Evolutionary conservation across 2,797 vertebrate species (phyloP), one percentile per base, ranked within the genome.

Genomic region (Syndactyla subalaris): DNA sequence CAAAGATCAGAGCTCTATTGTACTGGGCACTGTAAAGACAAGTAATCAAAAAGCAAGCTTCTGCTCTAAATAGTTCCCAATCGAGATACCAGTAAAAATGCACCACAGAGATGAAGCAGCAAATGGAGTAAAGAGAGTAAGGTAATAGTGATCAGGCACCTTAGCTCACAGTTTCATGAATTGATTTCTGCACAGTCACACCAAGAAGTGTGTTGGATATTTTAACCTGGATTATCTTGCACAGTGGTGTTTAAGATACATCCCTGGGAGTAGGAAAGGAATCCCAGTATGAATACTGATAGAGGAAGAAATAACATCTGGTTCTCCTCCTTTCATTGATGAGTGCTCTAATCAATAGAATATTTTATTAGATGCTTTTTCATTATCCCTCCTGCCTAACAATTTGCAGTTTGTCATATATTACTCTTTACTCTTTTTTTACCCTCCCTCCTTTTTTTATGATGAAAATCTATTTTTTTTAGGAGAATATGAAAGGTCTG

Each of bases 381-480:
- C 14, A 36, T 51, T 76, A 77, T 46, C 13, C 1, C 1, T 62
- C 9, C 61, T 76, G 8, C 5, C 4, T 73, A 74, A 82, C 1
- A 76, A 76, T 66, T 76, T 66, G 11, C 43, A 34, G 10, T 38
- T 80, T 74, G 1, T 57, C 77, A 1, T 9, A n/a, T 19, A 5
- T 86, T 58, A 17, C 1, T n/a, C 27, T 51, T 70, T 39, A 1
- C n/a, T 4, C 4, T 15, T 17, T 5, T 9, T 1, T 1, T 9
- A 2, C 9, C 0, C 4, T 1, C 0, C 7, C 1, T 7, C 10
- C 4, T 3, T 14, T 20, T 41, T 15, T 30, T 21, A 43, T 29
- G 10, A 67, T 57, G 10, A 43, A 41, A 34, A 66, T 54, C 3
- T 10, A 1, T 3, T 34, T 52, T 15, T 54, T 66, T 54, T 46